phyloP scores from a whole-genome alignment of 2,797 vertebrate species.

The Margarornis squamiger region DNA sequence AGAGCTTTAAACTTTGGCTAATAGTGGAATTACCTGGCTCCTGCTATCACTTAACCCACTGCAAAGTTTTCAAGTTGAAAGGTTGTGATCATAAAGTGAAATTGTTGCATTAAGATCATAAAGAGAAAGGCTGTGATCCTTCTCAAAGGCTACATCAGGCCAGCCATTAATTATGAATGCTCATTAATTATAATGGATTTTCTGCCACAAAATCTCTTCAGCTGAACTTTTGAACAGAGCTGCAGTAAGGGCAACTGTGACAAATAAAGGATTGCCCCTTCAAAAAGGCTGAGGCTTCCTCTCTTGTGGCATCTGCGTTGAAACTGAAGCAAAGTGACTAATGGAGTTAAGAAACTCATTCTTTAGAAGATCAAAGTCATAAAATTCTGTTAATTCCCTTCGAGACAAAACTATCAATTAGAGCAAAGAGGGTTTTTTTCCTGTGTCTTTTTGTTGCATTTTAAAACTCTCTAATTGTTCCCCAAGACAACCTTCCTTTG shows the following conservation, averaged over 20 bases:
- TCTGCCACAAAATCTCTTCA: background rate
- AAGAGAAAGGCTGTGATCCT: background rate
- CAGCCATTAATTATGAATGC: slow-evolving; percentile 29
- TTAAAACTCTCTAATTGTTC: background rate
- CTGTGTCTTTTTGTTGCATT: background rate
- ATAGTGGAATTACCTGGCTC: background rate
- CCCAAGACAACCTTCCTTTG: background rate
- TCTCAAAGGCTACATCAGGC: background rate
- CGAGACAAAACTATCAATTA: background rate
- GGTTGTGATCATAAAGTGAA: background rate
- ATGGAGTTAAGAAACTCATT: background rate
- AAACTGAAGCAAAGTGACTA: background rate
- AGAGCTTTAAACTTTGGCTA: background rate
- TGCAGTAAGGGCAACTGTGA: background rate
- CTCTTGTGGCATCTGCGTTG: background rate
- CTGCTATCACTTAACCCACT: background rate
- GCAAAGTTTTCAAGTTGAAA: background rate
- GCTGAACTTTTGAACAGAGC: background rate
- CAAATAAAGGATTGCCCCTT: background rate
- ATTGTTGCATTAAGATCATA: background rate
- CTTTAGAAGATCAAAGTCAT: slow-evolving; percentile 27
- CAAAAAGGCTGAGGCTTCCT: background rate
- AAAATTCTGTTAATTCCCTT: background rate
- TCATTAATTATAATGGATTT: slow-evolving; percentile 3
- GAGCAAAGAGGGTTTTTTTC: background rate